Evolutionary conservation across 2,113 vertebrate species (phyloP).

Genomic region (Petrocephalus microphthalmus): DNA sequence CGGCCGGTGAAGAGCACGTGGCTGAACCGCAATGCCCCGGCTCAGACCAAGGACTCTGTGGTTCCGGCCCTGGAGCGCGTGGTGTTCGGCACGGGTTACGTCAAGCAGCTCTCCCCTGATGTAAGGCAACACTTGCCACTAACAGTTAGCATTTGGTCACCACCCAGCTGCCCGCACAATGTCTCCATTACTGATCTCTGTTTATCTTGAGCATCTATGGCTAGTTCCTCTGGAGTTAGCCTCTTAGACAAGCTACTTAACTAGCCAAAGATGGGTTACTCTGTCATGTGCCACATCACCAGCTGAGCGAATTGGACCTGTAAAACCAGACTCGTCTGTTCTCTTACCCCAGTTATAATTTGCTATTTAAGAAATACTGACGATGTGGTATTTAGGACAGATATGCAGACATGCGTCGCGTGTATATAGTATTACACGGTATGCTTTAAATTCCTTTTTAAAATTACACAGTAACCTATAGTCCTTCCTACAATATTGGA

Average conservation of each 20-base stretch:
- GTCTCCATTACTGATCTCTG: background rate
- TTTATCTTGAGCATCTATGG: background rate
- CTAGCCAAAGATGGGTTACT: background rate
- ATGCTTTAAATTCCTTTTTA: background rate
- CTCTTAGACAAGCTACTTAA: background rate
- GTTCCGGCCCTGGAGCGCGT: constrained; percentile 89
- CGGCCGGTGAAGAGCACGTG: constrained; percentile 90
- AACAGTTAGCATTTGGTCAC: background rate
- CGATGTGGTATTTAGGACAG: background rate
- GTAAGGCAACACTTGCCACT: constrained; percentile 63
- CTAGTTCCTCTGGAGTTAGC: background rate
- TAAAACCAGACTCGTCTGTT: background rate
- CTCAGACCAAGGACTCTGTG: constrained; percentile 85
- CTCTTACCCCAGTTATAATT: background rate
- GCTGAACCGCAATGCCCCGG: constrained; percentile 91
- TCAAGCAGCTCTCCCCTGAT: constrained; percentile 86
- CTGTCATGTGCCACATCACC: background rate
- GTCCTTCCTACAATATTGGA: background rate
- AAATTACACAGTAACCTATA: background rate
- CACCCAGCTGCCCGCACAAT: background rate
- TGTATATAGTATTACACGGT: background rate
- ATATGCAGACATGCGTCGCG: background rate
- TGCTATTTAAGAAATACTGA: background rate
- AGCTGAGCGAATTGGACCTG: background rate
- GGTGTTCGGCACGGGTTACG: constrained; percentile 88